Evolutionary conservation across 2,113 vertebrate genomes (phyloP).

Genomic region (Cheilinus undulatus): DNA sequence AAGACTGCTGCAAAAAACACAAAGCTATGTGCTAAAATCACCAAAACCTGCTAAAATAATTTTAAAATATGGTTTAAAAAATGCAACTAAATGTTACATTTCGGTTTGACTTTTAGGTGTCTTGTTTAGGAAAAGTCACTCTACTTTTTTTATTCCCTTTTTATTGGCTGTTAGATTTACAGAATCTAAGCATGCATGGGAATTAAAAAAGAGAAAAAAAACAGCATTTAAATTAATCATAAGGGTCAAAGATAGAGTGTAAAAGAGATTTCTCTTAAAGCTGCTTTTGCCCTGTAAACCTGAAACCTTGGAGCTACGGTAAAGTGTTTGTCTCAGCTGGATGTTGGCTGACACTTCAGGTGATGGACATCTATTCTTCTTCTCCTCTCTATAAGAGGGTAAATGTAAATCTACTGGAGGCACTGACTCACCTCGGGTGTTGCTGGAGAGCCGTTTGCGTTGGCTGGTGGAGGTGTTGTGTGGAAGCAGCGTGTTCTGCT

Average conservation of each 20-base stretch:
- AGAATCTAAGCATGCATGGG: no score
- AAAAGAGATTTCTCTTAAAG: no score
- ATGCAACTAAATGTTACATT: no score
- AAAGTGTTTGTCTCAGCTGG: not conserved
- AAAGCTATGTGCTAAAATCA: no score
- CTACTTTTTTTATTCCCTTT: no score
- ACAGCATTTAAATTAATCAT: not conserved
- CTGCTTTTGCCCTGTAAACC: not conserved
- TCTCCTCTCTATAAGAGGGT: conserved; percentile 4
- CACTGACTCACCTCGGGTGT: conserved; percentile 89
- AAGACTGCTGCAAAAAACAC: no score
- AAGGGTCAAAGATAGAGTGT: not conserved
- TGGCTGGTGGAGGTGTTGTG: conserved; percentile 95
- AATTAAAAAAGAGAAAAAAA: no score
- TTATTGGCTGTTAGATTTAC: no score
- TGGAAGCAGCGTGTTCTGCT: conserved; percentile 94
- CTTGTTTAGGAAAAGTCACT: no score
- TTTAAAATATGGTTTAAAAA: no score
- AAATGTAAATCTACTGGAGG: conserved; percentile 12
- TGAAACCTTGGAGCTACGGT: not conserved
- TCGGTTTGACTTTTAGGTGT: conserved; percentile 11
- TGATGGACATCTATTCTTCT: not conserved
- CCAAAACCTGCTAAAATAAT: no score
- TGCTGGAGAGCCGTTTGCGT: conserved; percentile 95
- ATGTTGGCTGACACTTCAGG: not conserved